Base-by-base conservation (phyloP, 2,888 invertebrate genomes). In the Drosophila meridionalis region DNA sequence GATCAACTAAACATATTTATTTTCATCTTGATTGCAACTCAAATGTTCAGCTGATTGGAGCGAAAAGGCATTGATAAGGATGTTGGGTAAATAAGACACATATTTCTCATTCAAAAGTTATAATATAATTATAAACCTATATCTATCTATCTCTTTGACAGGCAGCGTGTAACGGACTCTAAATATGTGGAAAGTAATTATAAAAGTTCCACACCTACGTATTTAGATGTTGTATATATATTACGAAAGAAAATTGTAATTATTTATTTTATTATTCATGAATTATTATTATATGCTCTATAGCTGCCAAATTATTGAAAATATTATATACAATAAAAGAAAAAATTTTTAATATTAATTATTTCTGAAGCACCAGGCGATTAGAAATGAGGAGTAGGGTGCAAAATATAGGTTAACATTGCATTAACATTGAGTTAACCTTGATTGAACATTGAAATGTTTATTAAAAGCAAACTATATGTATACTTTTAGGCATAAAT, bases 1-100 rank as follows among this genome's bases (percentile, higher is more conserved):
- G 53, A 38, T 55, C 14, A 38, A 38, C 26, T 28, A 55, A 28
- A 12, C 12, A 38, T 8, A 55, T 55, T 53, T 53, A 28, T 26
- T 26, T 9, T 8, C 36, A 36, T 53, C 32, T 38, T 28, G 28
- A 28, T 55, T 55, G 12, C 38, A 52, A 32, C n/a, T 1, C 1
- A 5, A n/a, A 20, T 52, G 2, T 7, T 11, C 20, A 11, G 20
- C 4, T 20, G 50, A 34, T 32, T 11, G 32, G 3, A 3, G 1
- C 14, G 32, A 50, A 9, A 32, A n/a, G 6, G 0, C 50, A 1
- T 20, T 20, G 50, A 20, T 34, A n/a, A 32, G n/a, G 32, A 50
- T 5, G 32, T 11, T 5, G 30, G n/a, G n/a, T n/a, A 34, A 32
- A 20, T 20, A 5, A n/a, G 2, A 1, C n/a, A 9, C 11, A 32